Base-by-base conservation (phyloP, 2,113 vertebrate species). In the Ameiurus melas region DNA sequence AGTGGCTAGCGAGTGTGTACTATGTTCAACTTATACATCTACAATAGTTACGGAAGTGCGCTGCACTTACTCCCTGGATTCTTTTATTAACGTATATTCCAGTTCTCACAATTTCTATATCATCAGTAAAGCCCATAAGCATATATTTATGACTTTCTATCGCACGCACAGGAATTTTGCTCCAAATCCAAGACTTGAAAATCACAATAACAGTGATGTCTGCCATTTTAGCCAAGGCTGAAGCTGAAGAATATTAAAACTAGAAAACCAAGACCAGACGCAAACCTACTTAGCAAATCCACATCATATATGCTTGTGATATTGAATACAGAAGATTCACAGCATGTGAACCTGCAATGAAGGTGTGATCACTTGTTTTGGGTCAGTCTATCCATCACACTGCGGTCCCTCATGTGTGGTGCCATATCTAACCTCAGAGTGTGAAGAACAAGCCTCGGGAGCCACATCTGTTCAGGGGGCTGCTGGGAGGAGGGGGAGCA, bases 391-490 rank as follows among this genome's bases (percentile, higher is more conserved):
- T 93, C 92, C 93, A 93, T 92, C 92, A 83, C 27, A 92, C 83
- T 84, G 30, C 70, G 90, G 92, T 92, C 92, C 93, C 93, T 88
- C 85, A 88, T 79, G 36, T 92, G 91, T 94, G 83, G 93, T 94
- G 93, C 92, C 93, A 92, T 87, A 89, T 93, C 94, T 94, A 94
- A 92, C 93, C 95, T 95, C 91, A 90, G 94, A 96, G 96, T 95
- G 93, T 94, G 92, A 93, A 94, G 95, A 95, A 96, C 94, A 95
- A 94, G 95, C 94, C 94, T 94, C 93, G 89, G 91, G 95, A 95
- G 94, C 90, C 92, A 93, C 93, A 94, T 93, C 92, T 94, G 95
- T 95, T 94, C 94, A 93, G 91, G 91, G 91, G 87, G 78, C 81
- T 89, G 89, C 82, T 39, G 71, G 92, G 75, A 80, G 90, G 91